Evolutionary conservation across 2,797 vertebrate species (phyloP).

Genomic region (Steatocranus sp.): DNA sequence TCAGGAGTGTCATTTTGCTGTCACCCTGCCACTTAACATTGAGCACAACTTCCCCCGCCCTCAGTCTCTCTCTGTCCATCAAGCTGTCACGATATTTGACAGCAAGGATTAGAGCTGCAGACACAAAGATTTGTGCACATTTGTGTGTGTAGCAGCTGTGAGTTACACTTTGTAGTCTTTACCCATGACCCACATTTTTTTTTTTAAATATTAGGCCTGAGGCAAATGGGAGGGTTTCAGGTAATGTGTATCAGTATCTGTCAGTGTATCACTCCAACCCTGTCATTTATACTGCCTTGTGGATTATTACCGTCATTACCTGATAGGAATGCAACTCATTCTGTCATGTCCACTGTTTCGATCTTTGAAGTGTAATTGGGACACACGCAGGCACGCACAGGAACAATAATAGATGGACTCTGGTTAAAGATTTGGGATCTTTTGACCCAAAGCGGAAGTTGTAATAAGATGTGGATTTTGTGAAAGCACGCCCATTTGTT

Average conservation of each 20-base stretch:
- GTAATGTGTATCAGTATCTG: slow-evolving; percentile 44
- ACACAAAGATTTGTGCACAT: slow-evolving; percentile 3
- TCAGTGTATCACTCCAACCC: slow-evolving; percentile 44
- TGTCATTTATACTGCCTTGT: slow-evolving; percentile 40
- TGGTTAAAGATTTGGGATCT: background rate
- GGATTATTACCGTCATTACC: slow-evolving; percentile 55
- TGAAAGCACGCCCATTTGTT: background rate
- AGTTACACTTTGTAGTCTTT: slow-evolving; percentile 29
- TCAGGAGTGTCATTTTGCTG: slow-evolving; percentile 45
- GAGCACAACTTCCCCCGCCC: slow-evolving; percentile 14
- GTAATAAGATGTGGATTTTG: background rate
- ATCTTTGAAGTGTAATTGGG: slow-evolving; percentile 29
- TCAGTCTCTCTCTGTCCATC: slow-evolving; percentile 50
- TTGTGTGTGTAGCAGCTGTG: background rate
- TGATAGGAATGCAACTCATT: slow-evolving; percentile 44
- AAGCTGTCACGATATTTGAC: slow-evolving; percentile 47
- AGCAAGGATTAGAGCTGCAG: slow-evolving; percentile 51
- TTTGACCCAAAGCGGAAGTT: background rate
- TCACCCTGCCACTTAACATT: slow-evolving; percentile 57
- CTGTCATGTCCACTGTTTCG: slow-evolving; percentile 31
- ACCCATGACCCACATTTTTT: slow-evolving; percentile 50
- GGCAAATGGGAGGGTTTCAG: slow-evolving; percentile 29
- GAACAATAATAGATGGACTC: background rate
- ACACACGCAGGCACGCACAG: background rate
- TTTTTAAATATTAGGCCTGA: background rate